Evolutionary conservation across 2,797 vertebrate species (phyloP).

Genomic region (Tragelaphus eurycerus): DNA sequence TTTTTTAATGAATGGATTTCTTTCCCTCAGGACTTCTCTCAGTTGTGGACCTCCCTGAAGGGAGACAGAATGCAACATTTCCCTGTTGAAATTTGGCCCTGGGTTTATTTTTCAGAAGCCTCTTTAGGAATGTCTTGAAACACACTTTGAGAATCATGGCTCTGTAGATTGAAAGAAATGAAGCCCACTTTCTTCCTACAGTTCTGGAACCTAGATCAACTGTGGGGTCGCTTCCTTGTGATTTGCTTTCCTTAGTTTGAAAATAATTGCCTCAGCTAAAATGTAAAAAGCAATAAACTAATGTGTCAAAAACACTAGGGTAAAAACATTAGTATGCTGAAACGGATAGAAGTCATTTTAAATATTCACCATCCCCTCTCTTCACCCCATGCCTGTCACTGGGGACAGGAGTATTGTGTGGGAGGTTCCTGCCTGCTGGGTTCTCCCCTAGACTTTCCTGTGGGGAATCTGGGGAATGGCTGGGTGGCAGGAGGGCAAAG

Average conservation of each 20-base stretch:
- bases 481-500: neutral
- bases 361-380: neutral
- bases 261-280: neutral
- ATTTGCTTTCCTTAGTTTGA: conserved; percentile 3
- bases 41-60: neutral
- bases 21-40: neutral
- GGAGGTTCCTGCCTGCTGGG: neutral
- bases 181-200: neutral
- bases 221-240: neutral
- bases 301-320: neutral
- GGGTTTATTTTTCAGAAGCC: neutral
- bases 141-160: neutral
- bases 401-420: neutral
- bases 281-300: neutral
- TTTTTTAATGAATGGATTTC: neutral
- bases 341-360: neutral
- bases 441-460: neutral
- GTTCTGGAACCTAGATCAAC: neutral
- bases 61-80: neutral
- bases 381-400: neutral
- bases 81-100: neutral
- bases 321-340: neutral
- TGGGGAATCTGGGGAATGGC: neutral
- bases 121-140: neutral
- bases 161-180: neutral